Evolutionary conservation across 2,113 vertebrate species (phyloP).

Genomic region (Lepisosteus oculatus): DNA sequence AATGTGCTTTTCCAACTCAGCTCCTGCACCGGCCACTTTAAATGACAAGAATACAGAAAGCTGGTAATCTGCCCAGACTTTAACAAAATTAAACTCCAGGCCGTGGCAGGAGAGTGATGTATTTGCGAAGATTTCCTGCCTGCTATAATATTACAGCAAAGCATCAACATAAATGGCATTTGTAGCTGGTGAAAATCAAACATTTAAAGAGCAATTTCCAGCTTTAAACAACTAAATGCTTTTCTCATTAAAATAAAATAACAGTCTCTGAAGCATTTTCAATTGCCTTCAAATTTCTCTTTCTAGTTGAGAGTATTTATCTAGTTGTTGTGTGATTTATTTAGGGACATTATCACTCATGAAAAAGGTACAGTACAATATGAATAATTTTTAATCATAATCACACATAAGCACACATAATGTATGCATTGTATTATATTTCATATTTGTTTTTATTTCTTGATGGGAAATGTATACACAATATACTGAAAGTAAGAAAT

Average conservation of each 20-base stretch:
- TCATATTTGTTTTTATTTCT: too few relatives aligned
- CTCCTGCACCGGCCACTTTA: conserved; percentile 50
- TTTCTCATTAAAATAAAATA: neutral
- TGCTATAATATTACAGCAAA: conserved; percentile 45
- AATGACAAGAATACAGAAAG: conserved; percentile 63
- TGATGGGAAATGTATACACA: too few relatives aligned
- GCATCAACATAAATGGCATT: conserved; percentile 40
- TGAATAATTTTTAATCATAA: too few relatives aligned
- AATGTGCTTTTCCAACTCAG: conserved; percentile 56
- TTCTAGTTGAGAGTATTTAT: too few relatives aligned
- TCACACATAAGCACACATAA: too few relatives aligned
- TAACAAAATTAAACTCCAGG: conserved; percentile 64
- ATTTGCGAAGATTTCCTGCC: conserved; percentile 61
- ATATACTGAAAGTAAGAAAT: too few relatives aligned
- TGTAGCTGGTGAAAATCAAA: conserved; percentile 28
- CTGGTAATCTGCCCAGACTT: conserved; percentile 63
- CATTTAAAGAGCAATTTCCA: neutral
- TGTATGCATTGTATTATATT: too few relatives aligned
- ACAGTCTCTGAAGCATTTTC: neutral
- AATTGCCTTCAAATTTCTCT: too few relatives aligned
- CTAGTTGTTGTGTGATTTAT: too few relatives aligned
- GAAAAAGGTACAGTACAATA: too few relatives aligned
- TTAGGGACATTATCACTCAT: too few relatives aligned
- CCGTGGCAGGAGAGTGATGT: conserved; percentile 34
- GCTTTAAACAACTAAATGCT: neutral